Conservation (phyloP, 1,140 invertebrate genomes). For the Coelopa frigida region DNA sequence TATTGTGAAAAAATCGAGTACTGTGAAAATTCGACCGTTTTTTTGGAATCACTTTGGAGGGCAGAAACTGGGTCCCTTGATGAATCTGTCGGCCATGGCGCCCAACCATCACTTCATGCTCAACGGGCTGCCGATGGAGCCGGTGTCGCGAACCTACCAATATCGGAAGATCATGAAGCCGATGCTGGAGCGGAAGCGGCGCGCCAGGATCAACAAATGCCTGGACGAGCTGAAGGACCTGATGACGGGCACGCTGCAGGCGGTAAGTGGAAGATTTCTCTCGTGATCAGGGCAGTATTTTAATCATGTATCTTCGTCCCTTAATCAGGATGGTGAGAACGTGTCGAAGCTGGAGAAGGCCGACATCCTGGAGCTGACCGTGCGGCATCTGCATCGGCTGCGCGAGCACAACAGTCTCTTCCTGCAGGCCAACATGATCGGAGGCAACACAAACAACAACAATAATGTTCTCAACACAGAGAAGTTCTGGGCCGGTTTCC, state of each 20-base stretch:
- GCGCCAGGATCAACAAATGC: conserved; percentile 78
- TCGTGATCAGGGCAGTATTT: background rate
- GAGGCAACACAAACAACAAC: no score
- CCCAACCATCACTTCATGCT: conserved; percentile 20
- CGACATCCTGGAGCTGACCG: conserved; percentile 82
- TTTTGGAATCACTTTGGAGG: no score
- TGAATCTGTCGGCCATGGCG: conserved; percentile 17
- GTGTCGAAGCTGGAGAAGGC: conserved; percentile 81
- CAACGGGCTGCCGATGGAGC: conserved; percentile 9
- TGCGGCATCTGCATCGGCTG: conserved; percentile 64
- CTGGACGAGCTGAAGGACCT: conserved; percentile 76
- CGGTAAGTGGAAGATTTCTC: conserved; percentile 33
- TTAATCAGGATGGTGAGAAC: conserved; percentile 57
- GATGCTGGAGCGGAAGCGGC: conserved; percentile 71
- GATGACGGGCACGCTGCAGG: conserved; percentile 62
- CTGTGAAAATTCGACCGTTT: no score
- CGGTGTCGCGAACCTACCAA: conserved; percentile 49
- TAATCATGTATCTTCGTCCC: background rate
- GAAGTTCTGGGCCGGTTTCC: conserved; percentile 68
- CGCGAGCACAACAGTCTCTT: conserved; percentile 53
- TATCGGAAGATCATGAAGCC: conserved; percentile 62
- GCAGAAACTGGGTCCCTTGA: no score
- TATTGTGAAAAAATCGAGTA: no score
- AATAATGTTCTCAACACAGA: conserved; percentile 50
- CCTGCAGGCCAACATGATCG: conserved; percentile 32